Evolutionary conservation across 1,140 invertebrate species (phyloP).

Genomic region (Scylla paramamosain): DNA sequence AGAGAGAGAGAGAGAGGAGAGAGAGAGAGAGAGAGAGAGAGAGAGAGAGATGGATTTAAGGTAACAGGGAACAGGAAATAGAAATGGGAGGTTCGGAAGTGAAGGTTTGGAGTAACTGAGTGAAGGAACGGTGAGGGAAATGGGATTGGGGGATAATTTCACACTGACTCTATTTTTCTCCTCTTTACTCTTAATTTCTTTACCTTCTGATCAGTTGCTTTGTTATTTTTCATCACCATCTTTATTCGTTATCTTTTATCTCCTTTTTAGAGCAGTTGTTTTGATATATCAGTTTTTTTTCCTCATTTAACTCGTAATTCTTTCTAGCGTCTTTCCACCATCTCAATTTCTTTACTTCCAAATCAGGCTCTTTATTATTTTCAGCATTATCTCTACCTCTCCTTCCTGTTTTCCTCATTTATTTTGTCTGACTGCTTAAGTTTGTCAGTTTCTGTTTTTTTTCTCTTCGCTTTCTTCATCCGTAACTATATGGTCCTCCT

Average conservation of each 20-base stretch:
- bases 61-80: not conserved
- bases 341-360: no score
- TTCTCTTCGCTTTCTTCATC: not conserved
- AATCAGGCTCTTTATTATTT: not conserved
- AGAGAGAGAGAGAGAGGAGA: not conserved
- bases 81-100: not conserved
- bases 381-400: not conserved
- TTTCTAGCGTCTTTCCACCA: no score
- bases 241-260: no score
- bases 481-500: not conserved
- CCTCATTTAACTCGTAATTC: no score
- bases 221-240: not conserved
- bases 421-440: not conserved
- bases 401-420: not conserved
- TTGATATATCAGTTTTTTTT: no score
- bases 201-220: not conserved
- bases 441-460: not conserved
- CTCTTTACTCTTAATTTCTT: not conserved
- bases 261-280: no score
- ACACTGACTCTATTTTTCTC: no score
- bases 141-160: not conserved
- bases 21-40: constrained; percentile 4
- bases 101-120: not conserved
- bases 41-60: not conserved
- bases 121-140: not conserved